Evolutionary conservation across 37 sponge, comb jelly and placozoan genomes (phyloP).

Genomic region (Haliclona indistincta): DNA sequence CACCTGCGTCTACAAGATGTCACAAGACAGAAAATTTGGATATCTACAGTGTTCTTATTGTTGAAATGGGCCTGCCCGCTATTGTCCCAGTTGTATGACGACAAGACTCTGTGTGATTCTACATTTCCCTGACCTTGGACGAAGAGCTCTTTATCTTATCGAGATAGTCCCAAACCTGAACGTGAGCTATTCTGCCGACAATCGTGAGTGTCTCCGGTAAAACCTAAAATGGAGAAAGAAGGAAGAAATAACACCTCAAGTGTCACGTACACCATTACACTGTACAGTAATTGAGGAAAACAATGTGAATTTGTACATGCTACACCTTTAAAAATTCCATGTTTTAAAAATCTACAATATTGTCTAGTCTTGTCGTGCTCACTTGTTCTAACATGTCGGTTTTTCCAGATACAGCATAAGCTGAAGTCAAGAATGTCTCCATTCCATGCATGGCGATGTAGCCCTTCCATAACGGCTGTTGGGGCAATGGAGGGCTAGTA

Average conservation of each 20-base stretch:
- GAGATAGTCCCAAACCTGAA: conserved; percentile 80
- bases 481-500: not conserved
- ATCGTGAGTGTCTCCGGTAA: conserved; percentile 60
- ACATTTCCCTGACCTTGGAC: conserved; percentile 30
- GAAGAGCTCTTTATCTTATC: conserved; percentile 62
- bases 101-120: not conserved
- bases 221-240: conserved; percentile 18
- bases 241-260: not conserved
- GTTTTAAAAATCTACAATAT: not conserved
- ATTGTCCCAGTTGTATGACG: no score
- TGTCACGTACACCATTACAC: not conserved
- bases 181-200: conserved; percentile 69
- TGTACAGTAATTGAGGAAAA: not conserved
- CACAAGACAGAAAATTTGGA: no score
- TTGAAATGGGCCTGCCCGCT: no score
- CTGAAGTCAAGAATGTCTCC: conserved; percentile 54
- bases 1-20: no score
- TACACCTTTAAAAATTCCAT: no score
- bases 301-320: not conserved
- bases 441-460: conserved; percentile 52
- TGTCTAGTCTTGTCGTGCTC: not conserved
- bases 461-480: conserved; percentile 64
- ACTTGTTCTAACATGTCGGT: conserved; percentile 51
- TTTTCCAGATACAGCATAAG: conserved; percentile 63
- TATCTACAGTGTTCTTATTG: no score